Evolutionary conservation across 1,140 invertebrate species (phyloP).

Genomic region (Bombus breviceps): DNA sequence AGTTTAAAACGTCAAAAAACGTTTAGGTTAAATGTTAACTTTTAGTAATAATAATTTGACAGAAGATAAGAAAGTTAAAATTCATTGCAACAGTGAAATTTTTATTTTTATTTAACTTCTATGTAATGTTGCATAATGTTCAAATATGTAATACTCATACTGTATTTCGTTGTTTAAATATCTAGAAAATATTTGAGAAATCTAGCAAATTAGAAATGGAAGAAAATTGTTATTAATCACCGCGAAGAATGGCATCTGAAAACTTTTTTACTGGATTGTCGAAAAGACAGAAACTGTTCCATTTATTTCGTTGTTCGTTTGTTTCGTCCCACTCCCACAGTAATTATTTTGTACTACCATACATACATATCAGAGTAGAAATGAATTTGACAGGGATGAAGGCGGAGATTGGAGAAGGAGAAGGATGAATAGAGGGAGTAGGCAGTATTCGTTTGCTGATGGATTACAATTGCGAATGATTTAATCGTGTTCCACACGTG

Average conservation of each 20-base stretch:
- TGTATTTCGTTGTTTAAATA: neutral
- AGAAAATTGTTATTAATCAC: neutral
- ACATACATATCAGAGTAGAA: neutral
- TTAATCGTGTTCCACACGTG: neutral
- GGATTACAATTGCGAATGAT: conserved; percentile 1
- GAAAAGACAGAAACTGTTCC: neutral
- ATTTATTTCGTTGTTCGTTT: neutral
- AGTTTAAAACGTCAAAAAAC: no score
- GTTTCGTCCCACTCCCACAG: neutral
- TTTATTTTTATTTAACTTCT: no score
- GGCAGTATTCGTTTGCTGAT: neutral
- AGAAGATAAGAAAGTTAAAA: no score
- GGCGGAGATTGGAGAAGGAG: neutral
- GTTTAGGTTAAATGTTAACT: no score
- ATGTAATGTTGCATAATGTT: no score
- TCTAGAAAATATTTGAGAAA: neutral
- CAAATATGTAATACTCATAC: no score
- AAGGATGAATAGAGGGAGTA: neutral
- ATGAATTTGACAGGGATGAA: neutral
- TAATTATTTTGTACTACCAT: neutral
- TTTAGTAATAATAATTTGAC: no score
- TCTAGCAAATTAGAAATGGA: neutral
- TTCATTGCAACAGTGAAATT: no score
- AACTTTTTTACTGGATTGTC: neutral
- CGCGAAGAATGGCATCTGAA: no score